Conservation (phyloP, 2,113 vertebrate species). For the Toxotes chatareus region DNA sequence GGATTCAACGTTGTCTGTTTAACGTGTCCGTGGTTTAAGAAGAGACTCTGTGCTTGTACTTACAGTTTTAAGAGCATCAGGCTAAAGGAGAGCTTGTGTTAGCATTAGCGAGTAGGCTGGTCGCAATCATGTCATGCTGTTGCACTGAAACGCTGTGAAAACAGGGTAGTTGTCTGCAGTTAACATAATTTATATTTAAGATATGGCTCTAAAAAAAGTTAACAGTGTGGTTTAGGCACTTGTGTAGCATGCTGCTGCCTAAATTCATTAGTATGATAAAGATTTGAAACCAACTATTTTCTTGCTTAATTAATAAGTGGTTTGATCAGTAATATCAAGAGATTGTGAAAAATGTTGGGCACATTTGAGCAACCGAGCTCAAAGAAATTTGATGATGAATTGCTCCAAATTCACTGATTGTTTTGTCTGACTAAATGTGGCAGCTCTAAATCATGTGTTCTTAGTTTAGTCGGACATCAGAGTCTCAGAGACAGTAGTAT, state of each 20-base stretch:
- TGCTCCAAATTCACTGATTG: too few relatives aligned
- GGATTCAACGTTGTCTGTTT: accelerated
- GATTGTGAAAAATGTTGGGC: too few relatives aligned
- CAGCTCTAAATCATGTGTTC: too few relatives aligned
- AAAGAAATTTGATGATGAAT: too few relatives aligned
- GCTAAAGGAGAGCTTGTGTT: background rate
- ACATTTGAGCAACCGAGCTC: too few relatives aligned
- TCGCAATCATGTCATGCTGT: slow-evolving; percentile 32
- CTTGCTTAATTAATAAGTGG: too few relatives aligned
- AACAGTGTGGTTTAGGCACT: accelerated
- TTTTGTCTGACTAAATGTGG: too few relatives aligned
- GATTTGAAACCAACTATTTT: too few relatives aligned
- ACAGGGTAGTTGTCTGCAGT: accelerated
- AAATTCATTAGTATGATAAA: too few relatives aligned
- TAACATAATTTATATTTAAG: accelerated
- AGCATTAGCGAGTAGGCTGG: slow-evolving; percentile 38
- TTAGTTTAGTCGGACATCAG: too few relatives aligned
- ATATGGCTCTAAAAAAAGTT: accelerated
- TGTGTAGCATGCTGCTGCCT: background rate
- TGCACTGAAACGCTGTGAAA: background rate
- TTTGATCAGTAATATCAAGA: too few relatives aligned
- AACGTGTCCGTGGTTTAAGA: accelerated
- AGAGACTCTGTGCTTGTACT: too few relatives aligned
- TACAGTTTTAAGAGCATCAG: accelerated
- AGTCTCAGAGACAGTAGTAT: background rate